phyloP scores from a whole-genome alignment of 1,140 invertebrate species.

The Phenacoccus solenopsis region DNA sequence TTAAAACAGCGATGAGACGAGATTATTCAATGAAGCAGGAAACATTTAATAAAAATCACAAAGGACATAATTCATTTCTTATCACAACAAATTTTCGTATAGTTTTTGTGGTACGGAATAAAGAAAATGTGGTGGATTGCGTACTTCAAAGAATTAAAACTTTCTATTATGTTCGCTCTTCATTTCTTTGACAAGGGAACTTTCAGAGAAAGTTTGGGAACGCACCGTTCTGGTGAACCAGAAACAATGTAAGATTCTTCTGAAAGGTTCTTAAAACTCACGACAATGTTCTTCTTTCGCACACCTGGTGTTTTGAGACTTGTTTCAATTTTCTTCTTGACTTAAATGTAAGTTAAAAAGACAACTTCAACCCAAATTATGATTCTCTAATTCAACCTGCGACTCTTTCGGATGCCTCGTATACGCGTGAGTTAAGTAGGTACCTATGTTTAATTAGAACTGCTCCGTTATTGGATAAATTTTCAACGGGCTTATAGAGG shows the following conservation, averaged over 20 bases:
- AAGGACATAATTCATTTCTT: not conserved
- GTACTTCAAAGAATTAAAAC: not conserved
- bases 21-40: not conserved
- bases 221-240: not conserved
- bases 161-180: not conserved
- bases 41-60: not conserved
- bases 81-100: not conserved
- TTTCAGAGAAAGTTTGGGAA: constrained; percentile 4
- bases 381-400: not conserved
- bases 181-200: not conserved
- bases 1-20: too few species aligned
- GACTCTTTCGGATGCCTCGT: not conserved
- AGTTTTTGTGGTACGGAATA: not conserved
- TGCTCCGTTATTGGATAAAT: too few species aligned
- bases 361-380: constrained; percentile 8
- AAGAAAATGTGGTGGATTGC: not conserved
- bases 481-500: too few species aligned
- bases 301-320: constrained; percentile 10
- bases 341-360: not conserved
- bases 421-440: too few species aligned
- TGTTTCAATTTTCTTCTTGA: not conserved
- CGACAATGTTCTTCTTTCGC: constrained; percentile 4
- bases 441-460: too few species aligned
- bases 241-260: not conserved
- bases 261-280: constrained; percentile 13